Evolutionary conservation across 2,113 vertebrate species (phyloP).

Genomic region (Nothobranchius kuhntae): DNA sequence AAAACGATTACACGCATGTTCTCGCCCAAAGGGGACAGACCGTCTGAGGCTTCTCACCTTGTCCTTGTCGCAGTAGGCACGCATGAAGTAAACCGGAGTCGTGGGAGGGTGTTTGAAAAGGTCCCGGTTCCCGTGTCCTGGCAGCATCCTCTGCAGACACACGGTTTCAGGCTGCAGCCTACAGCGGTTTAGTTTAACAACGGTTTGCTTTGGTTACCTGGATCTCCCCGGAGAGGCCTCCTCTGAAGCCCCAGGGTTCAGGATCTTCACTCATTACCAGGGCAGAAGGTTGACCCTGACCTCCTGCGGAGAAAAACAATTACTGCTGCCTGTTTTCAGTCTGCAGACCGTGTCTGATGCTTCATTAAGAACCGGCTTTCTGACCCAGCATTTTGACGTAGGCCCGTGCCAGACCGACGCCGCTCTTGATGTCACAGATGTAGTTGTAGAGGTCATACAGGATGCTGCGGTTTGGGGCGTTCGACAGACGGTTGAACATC

Average conservation of each 20-base stretch:
- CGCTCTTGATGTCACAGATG: conserved; percentile 99
- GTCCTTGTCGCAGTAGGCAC: conserved; percentile 90
- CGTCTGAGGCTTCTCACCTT: conserved; percentile 80
- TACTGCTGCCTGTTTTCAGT: neutral
- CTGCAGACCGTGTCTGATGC: too few species aligned
- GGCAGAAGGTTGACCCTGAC: conserved; percentile 87
- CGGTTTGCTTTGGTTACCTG: conserved; percentile 81
- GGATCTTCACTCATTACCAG: conserved; percentile 92
- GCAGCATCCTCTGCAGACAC: conserved; percentile 89
- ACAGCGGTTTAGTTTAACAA: too few species aligned
- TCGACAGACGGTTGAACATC: conserved; percentile 98
- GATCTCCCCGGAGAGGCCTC: conserved; percentile 98
- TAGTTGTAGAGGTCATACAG: conserved; percentile 98
- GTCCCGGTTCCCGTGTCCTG: conserved; percentile 95
- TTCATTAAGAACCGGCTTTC: conserved; percentile 2
- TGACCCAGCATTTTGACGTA: conserved; percentile 88
- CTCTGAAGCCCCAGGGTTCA: conserved; percentile 98
- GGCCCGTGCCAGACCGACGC: conserved; percentile 92
- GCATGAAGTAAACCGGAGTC: conserved; percentile 89
- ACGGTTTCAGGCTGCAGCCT: neutral
- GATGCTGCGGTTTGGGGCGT: conserved; percentile 93
- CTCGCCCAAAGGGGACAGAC: neutral
- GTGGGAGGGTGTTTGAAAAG: conserved; percentile 91
- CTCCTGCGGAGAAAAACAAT: conserved; percentile 79
- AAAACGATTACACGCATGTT: neutral